phyloP scores from a whole-genome alignment of 2,888 invertebrate genomes.

The Gari tellinella region DNA sequence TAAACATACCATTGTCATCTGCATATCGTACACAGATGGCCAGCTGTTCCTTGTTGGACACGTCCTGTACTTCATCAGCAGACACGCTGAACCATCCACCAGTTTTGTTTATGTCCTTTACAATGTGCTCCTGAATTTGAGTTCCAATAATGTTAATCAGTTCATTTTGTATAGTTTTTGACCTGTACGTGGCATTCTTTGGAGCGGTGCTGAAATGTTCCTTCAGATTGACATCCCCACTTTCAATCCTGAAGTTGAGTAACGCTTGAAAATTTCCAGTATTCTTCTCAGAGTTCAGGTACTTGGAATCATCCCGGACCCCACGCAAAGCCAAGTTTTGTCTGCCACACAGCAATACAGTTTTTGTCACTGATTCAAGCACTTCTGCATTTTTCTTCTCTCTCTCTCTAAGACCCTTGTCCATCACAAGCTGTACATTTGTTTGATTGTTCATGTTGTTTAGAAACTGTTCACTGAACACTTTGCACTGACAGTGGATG shows the following conservation, averaged over 20 bases:
- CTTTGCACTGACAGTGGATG: background rate
- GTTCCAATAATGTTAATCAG: conserved; percentile 18
- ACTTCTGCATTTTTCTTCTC: no score
- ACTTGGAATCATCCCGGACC: background rate
- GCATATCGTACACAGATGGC: conserved; percentile 31
- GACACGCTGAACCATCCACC: conserved; percentile 40
- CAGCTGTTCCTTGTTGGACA: conserved; percentile 39
- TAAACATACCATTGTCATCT: conserved; percentile 17
- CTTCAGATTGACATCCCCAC: no score
- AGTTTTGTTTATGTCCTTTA: conserved; percentile 11
- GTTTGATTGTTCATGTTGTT: background rate
- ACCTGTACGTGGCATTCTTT: conserved; percentile 25
- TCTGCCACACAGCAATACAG: no score
- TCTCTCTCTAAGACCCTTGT: background rate
- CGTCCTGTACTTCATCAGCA: conserved; percentile 37
- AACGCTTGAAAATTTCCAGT: no score
- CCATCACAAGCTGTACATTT: background rate
- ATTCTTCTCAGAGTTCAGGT: background rate
- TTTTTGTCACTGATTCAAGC: no score
- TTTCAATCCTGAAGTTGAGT: no score
- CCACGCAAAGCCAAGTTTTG: conserved; percentile 17
- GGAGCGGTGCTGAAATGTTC: conserved; percentile 20
- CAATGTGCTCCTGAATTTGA: conserved; percentile 17
- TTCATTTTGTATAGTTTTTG: conserved; percentile 28
- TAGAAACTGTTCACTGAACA: background rate